phyloP scores from a whole-genome alignment of 2,888 invertebrate genomes.

The Entomobrya proxima region DNA sequence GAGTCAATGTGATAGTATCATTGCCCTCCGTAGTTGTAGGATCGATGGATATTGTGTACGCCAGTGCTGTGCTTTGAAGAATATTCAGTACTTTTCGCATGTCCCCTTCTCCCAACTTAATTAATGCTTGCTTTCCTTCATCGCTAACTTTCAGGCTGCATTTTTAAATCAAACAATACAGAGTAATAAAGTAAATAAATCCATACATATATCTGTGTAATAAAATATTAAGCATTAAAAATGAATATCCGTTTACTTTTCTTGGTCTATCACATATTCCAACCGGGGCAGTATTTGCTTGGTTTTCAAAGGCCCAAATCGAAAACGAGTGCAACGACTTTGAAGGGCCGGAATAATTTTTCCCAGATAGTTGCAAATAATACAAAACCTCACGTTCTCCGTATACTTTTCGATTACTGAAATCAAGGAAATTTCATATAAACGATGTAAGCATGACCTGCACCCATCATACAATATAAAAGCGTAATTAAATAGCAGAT shows the following conservation, averaged over 20 bases:
- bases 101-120: constrained; percentile 94
- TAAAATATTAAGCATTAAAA: neutral
- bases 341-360: constrained; percentile 99
- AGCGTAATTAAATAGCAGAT: neutral
- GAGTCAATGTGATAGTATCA: constrained; percentile 85
- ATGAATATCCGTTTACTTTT: constrained; percentile 83
- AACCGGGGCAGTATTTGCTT: constrained; percentile 93
- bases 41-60: constrained; percentile 80
- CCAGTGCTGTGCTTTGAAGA: constrained; percentile 96
- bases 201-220: neutral
- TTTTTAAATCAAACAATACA: too few species aligned
- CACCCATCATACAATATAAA: neutral
- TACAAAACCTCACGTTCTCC: constrained; percentile 98
- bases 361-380: constrained; percentile 98
- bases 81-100: constrained; percentile 99
- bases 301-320: constrained; percentile 92
- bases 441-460: neutral
- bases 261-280: constrained; percentile 87
- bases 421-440: constrained; percentile 76
- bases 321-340: constrained; percentile 96
- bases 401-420: constrained; percentile 99
- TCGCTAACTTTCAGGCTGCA: constrained; percentile 88
- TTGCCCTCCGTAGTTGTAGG: constrained; percentile 65
- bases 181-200: too few species aligned
- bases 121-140: constrained; percentile 92